Percentiles rank a stretch among this genome's conserved stretches.
phyloP scores from a whole-genome alignment of 53 echinoderm and acorn worm genomes.

The Temnopleurus reevesii region DNA sequence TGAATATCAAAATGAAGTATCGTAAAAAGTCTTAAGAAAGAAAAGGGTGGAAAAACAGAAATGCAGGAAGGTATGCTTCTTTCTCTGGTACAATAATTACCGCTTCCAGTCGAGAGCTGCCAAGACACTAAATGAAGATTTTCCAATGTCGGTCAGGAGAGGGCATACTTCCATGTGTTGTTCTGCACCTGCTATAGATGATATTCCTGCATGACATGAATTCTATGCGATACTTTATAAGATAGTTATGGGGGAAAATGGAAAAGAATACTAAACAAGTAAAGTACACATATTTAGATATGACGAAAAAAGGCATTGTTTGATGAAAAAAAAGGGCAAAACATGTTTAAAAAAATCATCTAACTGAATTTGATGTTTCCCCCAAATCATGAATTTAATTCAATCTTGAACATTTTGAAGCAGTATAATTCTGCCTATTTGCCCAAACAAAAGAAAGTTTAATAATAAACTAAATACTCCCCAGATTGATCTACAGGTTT shows the following conservation, averaged over 20 bases:
- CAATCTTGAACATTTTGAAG: too few species aligned
- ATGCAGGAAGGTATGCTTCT: neutral
- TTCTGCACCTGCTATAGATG: neutral
- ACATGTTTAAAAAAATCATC: neutral
- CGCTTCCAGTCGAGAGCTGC: neutral
- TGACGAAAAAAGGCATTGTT: neutral
- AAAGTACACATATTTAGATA: too few species aligned
- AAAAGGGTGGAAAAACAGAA: too few species aligned
- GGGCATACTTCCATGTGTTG: neutral
- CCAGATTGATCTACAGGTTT: too few species aligned
- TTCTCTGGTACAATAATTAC: neutral
- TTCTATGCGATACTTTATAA: neutral
- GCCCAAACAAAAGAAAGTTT: too few species aligned
- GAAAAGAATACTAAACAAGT: neutral
- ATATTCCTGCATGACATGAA: neutral
- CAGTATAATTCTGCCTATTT: too few species aligned
- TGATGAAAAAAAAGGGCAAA: neutral
- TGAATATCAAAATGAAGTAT: too few species aligned
- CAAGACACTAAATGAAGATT: neutral
- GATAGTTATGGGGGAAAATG: neutral
- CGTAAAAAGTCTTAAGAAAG: neutral
- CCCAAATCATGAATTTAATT: too few species aligned
- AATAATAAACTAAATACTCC: too few species aligned
- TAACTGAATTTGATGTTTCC: neutral
- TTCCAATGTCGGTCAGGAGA: neutral